Evolutionary conservation across 1,140 invertebrate genomes (phyloP).

Genomic region (Solenopsis fugax): DNA sequence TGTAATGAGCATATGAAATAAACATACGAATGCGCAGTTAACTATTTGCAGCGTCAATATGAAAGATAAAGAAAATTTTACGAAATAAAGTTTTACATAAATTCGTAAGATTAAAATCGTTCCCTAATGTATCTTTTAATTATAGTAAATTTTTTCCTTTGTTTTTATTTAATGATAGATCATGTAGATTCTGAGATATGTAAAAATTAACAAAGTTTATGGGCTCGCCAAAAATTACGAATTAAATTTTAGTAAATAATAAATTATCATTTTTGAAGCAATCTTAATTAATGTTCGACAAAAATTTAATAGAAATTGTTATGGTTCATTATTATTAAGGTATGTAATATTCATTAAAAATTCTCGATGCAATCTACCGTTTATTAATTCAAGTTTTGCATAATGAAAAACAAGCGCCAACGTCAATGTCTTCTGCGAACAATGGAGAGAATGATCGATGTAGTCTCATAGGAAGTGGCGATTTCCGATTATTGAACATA

Average conservation of each 20-base stretch:
- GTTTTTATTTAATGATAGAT: not conserved
- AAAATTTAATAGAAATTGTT: not conserved
- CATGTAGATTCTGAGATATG: not conserved
- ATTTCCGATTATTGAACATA: slow-evolving; percentile 53
- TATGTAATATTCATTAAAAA: slow-evolving; percentile 8
- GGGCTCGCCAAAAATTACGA: not conserved
- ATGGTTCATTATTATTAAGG: not conserved
- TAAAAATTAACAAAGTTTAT: not conserved
- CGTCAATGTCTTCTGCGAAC: slow-evolving; percentile 35
- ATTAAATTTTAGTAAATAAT: not conserved
- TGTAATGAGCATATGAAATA: not conserved
- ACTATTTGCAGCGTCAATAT: not conserved
- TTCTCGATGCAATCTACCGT: slow-evolving; percentile 1
- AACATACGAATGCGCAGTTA: not conserved
- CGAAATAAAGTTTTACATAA: not conserved
- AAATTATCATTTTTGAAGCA: not conserved
- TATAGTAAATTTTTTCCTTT: not conserved
- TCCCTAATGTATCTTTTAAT: not conserved
- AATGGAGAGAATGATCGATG: slow-evolving; percentile 60
- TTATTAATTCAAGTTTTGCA: slow-evolving; percentile 33
- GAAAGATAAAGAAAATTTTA: not conserved
- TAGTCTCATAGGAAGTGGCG: slow-evolving; percentile 18
- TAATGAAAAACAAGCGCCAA: slow-evolving; percentile 45
- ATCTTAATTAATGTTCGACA: slow-evolving; percentile 7
- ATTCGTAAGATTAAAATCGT: not conserved